Percentiles rank a stretch among this genome's conserved stretches.
Evolutionary conservation across 2,888 invertebrate species (phyloP).

Genomic region (Chirona hameri): DNA sequence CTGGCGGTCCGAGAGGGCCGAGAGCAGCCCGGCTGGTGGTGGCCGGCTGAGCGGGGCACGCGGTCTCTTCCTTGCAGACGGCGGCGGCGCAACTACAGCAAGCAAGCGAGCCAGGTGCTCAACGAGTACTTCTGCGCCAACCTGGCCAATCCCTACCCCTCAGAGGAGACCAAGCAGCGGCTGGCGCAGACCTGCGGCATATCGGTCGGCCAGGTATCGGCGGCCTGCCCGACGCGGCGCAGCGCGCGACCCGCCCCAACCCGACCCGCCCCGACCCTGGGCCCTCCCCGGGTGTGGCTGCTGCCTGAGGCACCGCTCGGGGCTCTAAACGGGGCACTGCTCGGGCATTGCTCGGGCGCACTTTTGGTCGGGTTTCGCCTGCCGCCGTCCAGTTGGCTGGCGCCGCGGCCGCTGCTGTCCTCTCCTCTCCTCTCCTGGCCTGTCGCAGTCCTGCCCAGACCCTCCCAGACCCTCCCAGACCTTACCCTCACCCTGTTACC

Average conservation of each 20-base stretch:
- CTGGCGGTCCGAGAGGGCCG: no score
- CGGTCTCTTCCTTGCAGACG: slow-evolving; percentile 38
- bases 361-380: slow-evolving; percentile 28
- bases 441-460: not conserved
- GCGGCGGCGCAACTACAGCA: slow-evolving; percentile 50
- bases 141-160: slow-evolving; percentile 98
- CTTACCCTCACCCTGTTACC: not conserved
- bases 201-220: slow-evolving; percentile 83
- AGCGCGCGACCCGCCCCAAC: not conserved
- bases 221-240: not conserved
- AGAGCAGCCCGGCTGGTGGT: not conserved
- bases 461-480: not conserved
- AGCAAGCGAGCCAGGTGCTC: slow-evolving; percentile 97
- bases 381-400: not conserved
- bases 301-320: slow-evolving; percentile 1
- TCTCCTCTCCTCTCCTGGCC: not conserved
- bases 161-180: slow-evolving; percentile 99
- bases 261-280: not conserved
- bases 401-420: not conserved
- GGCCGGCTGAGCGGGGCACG: slow-evolving; percentile 8
- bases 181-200: slow-evolving; percentile 98
- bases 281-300: not conserved
- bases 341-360: not conserved
- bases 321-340: not conserved
- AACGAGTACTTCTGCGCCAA: slow-evolving; percentile 99